Percentiles rank a stretch among this genome's conserved stretches.
Evolutionary conservation across 2,888 invertebrate genomes (phyloP).

Genomic region (Nudaria mundana): DNA sequence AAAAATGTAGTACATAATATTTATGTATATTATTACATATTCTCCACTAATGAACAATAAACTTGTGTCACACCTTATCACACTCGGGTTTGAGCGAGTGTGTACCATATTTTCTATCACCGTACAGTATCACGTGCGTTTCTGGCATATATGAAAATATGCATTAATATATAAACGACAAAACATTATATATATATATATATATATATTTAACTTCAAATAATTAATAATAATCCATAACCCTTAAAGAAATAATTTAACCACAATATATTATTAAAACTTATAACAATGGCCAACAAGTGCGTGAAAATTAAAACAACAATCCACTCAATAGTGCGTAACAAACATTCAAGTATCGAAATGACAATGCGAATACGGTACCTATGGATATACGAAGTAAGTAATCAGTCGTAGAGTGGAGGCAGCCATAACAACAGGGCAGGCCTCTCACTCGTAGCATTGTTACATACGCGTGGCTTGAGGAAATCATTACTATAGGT

Average conservation of each 20-base stretch:
- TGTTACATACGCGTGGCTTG: conserved; percentile 24
- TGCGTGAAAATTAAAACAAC: conserved; percentile 63
- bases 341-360: conserved; percentile 54
- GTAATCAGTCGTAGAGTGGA: conserved; percentile 28
- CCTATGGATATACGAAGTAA: conserved; percentile 28
- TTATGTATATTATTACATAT: too few species aligned
- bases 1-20: conserved; percentile 57
- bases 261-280: conserved; percentile 53
- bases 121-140: conserved; percentile 75
- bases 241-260: conserved; percentile 65
- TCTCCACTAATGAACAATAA: conserved; percentile 46
- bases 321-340: conserved; percentile 69
- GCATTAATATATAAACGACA: conserved; percentile 61
- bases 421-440: conserved; percentile 11
- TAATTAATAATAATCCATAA: conserved; percentile 59
- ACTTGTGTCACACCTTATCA: conserved; percentile 41
- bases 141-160: conserved; percentile 71
- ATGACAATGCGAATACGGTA: conserved; percentile 25
- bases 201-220: conserved; percentile 39
- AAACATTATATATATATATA: too few species aligned
- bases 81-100: conserved; percentile 35
- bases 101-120: conserved; percentile 61
- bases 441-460: conserved; percentile 7
- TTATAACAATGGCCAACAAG: conserved; percentile 70
- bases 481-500: conserved; percentile 27